A percentile compares a stretch with the other conserved stretches of the same genome.
Evolutionary conservation across 2,113 vertebrate species (phyloP).

Genomic region (Callaeas wilsoni): DNA sequence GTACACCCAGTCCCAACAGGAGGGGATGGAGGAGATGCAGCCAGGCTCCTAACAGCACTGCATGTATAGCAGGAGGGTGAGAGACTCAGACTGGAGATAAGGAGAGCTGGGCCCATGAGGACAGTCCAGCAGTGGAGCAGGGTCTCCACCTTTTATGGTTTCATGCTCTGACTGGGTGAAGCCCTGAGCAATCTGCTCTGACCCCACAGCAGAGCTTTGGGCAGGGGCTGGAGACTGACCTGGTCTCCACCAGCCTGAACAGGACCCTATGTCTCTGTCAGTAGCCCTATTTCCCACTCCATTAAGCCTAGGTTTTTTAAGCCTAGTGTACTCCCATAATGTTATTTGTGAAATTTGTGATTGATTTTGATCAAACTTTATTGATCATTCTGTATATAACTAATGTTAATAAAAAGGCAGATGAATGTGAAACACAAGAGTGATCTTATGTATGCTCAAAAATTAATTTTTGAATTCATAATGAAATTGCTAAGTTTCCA

Average conservation of each 20-base stretch:
- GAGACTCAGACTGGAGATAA: not conserved
- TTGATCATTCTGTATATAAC: not conserved
- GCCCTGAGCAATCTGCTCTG: not conserved
- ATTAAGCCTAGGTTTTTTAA: not conserved
- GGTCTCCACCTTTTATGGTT: not conserved
- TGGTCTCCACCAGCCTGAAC: not conserved
- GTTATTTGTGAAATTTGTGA: too few relatives aligned
- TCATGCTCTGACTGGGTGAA: not conserved
- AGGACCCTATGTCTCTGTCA: not conserved
- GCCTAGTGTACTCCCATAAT: not conserved
- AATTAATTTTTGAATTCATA: not conserved
- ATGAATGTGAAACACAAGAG: not conserved
- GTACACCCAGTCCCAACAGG: fast-evolving
- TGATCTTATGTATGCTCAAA: not conserved
- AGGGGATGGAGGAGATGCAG: not conserved
- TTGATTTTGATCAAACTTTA: too few relatives aligned
- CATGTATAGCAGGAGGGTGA: fast-evolving
- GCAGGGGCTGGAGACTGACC: not conserved
- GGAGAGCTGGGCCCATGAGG: not conserved
- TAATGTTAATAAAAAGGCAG: not conserved
- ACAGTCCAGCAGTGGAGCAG: not conserved
- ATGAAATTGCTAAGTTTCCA: not conserved
- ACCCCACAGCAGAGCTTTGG: not conserved
- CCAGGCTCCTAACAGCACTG: fast-evolving
- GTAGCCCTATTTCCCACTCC: not conserved